Evolutionary conservation across 2,797 vertebrate genomes (phyloP).

Genomic region (Cyclura pinguis): DNA sequence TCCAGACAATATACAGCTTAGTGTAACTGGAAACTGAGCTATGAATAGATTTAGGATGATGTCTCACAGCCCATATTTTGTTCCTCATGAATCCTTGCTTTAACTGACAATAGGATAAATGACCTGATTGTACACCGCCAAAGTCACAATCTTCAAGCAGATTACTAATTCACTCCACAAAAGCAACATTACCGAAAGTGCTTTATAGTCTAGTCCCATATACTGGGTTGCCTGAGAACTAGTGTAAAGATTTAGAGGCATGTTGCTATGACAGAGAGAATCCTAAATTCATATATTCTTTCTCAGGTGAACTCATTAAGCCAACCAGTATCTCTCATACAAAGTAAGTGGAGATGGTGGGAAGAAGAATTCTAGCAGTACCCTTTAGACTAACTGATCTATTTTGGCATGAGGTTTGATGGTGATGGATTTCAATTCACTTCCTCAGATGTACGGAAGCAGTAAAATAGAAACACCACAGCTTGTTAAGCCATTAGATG

Average conservation of each 20-base stretch:
- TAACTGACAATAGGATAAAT: background rate
- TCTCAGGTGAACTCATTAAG: too few species aligned
- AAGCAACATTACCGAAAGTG: background rate
- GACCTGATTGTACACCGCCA: background rate
- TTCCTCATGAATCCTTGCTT: background rate
- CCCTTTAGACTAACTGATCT: too few species aligned
- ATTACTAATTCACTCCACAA: background rate
- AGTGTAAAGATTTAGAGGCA: background rate
- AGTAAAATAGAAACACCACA: too few species aligned
- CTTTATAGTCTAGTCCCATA: background rate
- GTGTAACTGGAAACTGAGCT: background rate
- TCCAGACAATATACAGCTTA: conserved; percentile 32
- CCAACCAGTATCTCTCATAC: too few species aligned
- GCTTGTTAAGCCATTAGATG: too few species aligned
- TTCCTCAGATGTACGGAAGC: too few species aligned
- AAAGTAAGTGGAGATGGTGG: too few species aligned
- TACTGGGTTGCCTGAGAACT: background rate
- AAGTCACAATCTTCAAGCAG: background rate
- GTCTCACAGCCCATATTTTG: background rate
- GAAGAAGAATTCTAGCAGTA: too few species aligned
- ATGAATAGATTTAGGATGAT: conserved; percentile 34
- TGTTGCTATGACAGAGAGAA: too few species aligned
- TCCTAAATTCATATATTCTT: too few species aligned
- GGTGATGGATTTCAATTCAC: too few species aligned
- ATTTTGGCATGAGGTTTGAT: too few species aligned